phyloP scores from a whole-genome alignment of 2,888 invertebrate species.

The Baccha elongata region DNA sequence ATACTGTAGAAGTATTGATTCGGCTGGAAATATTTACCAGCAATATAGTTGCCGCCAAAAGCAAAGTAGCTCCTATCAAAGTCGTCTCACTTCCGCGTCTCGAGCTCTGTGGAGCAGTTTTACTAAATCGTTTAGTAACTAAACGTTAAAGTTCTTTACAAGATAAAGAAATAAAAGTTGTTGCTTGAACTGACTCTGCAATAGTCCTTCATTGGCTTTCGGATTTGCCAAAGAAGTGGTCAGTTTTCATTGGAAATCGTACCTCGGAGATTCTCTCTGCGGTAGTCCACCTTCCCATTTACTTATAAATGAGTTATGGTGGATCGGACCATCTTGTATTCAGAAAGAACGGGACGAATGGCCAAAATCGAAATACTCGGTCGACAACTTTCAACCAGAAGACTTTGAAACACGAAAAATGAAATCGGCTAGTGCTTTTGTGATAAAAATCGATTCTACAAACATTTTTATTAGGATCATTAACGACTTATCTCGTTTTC shows the following conservation, averaged over 20 bases:
- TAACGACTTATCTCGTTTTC: background rate
- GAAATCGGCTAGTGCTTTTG: background rate
- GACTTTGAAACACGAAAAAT: background rate
- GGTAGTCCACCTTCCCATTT: slow-evolving; percentile 11
- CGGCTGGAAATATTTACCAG: too few relatives aligned
- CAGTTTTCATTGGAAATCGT: slow-evolving; percentile 13
- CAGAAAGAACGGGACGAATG: background rate
- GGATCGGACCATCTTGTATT: background rate
- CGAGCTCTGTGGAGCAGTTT: too few relatives aligned
- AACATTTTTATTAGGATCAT: background rate
- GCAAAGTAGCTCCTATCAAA: too few relatives aligned
- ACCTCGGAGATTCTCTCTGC: slow-evolving; percentile 17
- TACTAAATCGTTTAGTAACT: too few relatives aligned
- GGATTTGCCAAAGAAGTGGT: slow-evolving; percentile 9
- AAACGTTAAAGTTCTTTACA: too few relatives aligned
- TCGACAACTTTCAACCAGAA: background rate
- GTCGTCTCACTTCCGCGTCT: too few relatives aligned
- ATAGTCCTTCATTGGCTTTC: slow-evolving; percentile 22
- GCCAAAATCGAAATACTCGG: background rate
- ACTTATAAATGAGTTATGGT: background rate
- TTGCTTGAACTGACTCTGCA: too few relatives aligned
- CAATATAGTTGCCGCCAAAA: too few relatives aligned
- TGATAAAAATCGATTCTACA: background rate
- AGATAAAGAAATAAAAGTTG: too few relatives aligned
- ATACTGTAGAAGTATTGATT: too few relatives aligned